Base-by-base conservation (phyloP, 1,140 invertebrate genomes). In the Drosophila orosa region DNA sequence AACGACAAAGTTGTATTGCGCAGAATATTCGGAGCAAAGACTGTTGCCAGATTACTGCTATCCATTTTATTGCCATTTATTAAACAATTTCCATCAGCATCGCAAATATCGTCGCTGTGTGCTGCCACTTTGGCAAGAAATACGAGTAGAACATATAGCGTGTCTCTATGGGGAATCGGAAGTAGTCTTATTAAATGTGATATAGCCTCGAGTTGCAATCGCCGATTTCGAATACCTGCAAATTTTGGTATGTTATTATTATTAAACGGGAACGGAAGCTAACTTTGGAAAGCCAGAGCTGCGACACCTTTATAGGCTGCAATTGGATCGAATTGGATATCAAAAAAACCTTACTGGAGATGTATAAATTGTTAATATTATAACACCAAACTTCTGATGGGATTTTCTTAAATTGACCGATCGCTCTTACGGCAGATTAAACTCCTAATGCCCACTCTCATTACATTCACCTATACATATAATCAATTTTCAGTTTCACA, bases 1-100 rank as follows among this genome's bases (percentile, higher is more conserved):
- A 42, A 93, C 24, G 93, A 90, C 63, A 94, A 94, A 37, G 93
- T 93, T 24, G 94, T 94, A 79, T 95, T 95, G 80, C 98, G 97
- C 44, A 98, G 94, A 81, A 99, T 97, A 91, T 98, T 98, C 2
- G 98, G 98, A 3, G 97, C 98, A 92, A 99, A 98, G 24, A 98
- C 94, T 5, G 97, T 98, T 1, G 98, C 97, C 66, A 99, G 93
- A 92, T 98, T 98, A 40, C 95, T 96, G 12, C 96, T 95, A 91
- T 98, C 97, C 97, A 99, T 99, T 93, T 97, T 98, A 93, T 98
- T 98, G 3, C 97, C 98, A 57, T 13, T 56, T 15, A 78, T 60
- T 44, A 80, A 52, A 48, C 77, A 40, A 24, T 33, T 77, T 22
- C 80, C 90, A 31, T 85, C 73, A 24, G 12, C 65, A 13, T 59